Evolutionary conservation across 1,140 invertebrate species (phyloP).

Genomic region (Acyrthosiphon pisum): DNA sequence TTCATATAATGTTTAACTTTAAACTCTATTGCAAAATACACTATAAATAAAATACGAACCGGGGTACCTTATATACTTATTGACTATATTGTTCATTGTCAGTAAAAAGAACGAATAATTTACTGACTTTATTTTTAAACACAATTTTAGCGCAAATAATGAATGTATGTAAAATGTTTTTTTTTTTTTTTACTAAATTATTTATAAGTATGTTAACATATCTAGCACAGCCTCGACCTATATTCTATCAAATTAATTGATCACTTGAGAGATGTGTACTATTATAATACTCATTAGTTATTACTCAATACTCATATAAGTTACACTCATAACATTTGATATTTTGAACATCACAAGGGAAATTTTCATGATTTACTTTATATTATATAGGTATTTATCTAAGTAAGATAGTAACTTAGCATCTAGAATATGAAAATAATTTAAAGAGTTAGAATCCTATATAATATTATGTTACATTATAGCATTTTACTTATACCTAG

Average conservation of each 20-base stretch:
- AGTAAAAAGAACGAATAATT: background rate
- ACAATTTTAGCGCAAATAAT: background rate
- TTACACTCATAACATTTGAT: background rate
- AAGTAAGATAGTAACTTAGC: background rate
- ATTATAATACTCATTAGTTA: background rate
- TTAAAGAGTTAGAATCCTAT: background rate
- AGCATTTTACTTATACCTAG: too few relatives aligned
- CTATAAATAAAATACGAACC: background rate
- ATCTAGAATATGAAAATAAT: background rate
- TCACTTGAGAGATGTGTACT: background rate
- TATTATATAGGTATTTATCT: background rate
- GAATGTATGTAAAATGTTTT: background rate
- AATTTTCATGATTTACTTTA: background rate
- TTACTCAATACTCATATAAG: background rate
- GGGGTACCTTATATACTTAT: background rate
- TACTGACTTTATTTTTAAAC: background rate
- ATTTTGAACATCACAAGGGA: background rate
- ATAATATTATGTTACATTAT: background rate
- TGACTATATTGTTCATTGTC: background rate
- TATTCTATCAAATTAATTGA: slow-evolving; percentile 26
- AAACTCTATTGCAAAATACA: background rate
- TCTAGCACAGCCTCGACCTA: background rate
- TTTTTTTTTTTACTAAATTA: background rate
- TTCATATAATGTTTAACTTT: background rate
- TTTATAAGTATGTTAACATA: slow-evolving; percentile 22